A percentile compares a stretch with the other conserved stretches of the same genome.
phyloP scores from a whole-genome alignment of 2,888 invertebrate genomes.

The Leptopilina myrica region DNA sequence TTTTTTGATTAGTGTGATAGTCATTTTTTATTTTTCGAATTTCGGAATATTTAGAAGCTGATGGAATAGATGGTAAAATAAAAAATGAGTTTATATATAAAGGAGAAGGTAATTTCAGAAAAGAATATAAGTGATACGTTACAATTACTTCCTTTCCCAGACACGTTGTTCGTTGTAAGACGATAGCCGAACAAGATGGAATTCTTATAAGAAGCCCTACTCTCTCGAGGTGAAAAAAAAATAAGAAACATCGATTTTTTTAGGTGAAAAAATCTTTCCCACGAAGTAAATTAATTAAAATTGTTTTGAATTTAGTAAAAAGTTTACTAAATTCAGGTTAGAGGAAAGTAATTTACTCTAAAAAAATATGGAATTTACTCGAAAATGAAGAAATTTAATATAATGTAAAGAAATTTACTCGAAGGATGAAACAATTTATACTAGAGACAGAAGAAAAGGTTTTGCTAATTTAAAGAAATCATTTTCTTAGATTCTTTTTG shows the following conservation, averaged over 20 bases:
- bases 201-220: constrained; percentile 67
- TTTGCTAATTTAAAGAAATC: too few relatives aligned
- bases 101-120: not conserved
- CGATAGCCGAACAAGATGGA: constrained; percentile 54
- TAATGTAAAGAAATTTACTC: too few relatives aligned
- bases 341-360: too few relatives aligned
- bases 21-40: too few relatives aligned
- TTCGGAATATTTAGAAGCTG: not conserved
- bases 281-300: constrained; percentile 20
- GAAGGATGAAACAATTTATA: too few relatives aligned
- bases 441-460: too few relatives aligned
- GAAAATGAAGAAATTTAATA: too few relatives aligned
- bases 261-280: constrained; percentile 35
- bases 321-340: not conserved
- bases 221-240: constrained; percentile 23
- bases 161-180: constrained; percentile 41
- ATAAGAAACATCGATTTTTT: not conserved
- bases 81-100: not conserved
- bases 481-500: too few relatives aligned
- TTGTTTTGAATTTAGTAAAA: not conserved
- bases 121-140: constrained; percentile 1
- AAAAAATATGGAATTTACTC: too few relatives aligned
- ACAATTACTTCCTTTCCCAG: constrained; percentile 38
- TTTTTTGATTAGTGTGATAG: too few relatives aligned
- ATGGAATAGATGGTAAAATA: not conserved